phyloP scores from a whole-genome alignment of 2,888 invertebrate genomes.

The Pyrrhia umbra region DNA sequence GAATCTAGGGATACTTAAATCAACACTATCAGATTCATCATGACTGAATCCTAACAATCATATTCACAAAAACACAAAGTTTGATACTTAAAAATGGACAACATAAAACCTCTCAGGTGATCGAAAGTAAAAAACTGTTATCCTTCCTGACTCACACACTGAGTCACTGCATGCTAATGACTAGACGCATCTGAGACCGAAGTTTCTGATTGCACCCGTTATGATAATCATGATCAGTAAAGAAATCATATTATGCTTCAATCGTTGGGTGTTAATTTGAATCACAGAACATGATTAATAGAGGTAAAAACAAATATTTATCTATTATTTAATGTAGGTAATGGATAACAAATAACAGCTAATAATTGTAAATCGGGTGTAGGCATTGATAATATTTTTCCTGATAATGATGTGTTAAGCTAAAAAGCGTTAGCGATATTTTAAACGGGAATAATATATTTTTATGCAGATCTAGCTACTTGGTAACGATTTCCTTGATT shows the following conservation, averaged over 20 bases:
- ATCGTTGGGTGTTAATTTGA: constrained; percentile 8
- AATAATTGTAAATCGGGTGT: neutral
- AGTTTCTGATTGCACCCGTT: constrained; percentile 46
- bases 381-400: neutral
- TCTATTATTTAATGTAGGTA: constrained; percentile 1
- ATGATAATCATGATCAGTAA: constrained; percentile 42
- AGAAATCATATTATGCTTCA: constrained; percentile 26
- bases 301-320: constrained; percentile 11
- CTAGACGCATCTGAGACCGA: constrained; percentile 41
- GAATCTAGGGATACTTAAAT: neutral
- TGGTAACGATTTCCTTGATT: neutral
- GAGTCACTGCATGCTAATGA: constrained; percentile 71
- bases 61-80: neutral
- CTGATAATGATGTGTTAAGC: constrained; percentile 1
- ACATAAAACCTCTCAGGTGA: constrained; percentile 23
- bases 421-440: constrained; percentile 8
- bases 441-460: constrained; percentile 13
- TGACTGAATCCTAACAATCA: neutral
- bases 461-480: constrained; percentile 6
- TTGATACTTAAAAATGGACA: constrained; percentile 24
- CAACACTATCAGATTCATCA: neutral
- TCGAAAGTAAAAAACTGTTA: constrained; percentile 37
- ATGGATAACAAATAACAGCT: neutral
- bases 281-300: constrained; percentile 16
- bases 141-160: constrained; percentile 71